Evolutionary conservation across 2,888 invertebrate genomes (phyloP), one percentile per base, ranked within the genome.

Genomic region (Ptychoptera contaminata): DNA sequence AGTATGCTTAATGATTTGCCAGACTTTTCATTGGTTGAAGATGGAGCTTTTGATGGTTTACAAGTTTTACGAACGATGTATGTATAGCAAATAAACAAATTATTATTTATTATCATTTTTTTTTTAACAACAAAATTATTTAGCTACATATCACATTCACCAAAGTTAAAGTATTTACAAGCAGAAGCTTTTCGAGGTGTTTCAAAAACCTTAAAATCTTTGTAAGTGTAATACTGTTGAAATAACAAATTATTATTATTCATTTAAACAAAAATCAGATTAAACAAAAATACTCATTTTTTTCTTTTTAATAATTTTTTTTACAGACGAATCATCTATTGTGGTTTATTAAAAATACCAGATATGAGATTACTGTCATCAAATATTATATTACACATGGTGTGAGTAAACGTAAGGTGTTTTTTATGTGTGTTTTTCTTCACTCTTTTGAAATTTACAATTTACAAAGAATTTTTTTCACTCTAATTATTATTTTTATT

Each of bases 101-200:
- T n/a, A 6, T 23, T 5, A 2, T 32, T 34, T 14, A 45, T 37
- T 12, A 23, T 37, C 37, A 46, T 39, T 30, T 43, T 36, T 44
- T 50, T 47, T n/a, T n/a, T n/a, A n/a, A n/a, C n/a, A n/a, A n/a
- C n/a, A n/a, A n/a, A n/a, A n/a, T n/a, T 44, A 68, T 69, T 10
- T 64, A 81, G 81, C 54, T 79, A 78, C 53, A 79, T 81, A 58
- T 72, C 77, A 1, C 73, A 79, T 59, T 77, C 78, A 2, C 79
- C 80, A 9, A 67, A 71, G 53, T 60, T 81, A 43, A 73, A 68
- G 46, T 67, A 67, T 48, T 54, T 67, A 29, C 57, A 62, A 1
- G 59, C 58, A 48, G 60, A 63, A 49, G 61, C 63, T 1, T 62
- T 67, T 46, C 49, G 50, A 38, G 62, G 60, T 15, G 60, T 64